Conservation (phyloP, 2,888 invertebrate species). For the Volucella zonaria region DNA sequence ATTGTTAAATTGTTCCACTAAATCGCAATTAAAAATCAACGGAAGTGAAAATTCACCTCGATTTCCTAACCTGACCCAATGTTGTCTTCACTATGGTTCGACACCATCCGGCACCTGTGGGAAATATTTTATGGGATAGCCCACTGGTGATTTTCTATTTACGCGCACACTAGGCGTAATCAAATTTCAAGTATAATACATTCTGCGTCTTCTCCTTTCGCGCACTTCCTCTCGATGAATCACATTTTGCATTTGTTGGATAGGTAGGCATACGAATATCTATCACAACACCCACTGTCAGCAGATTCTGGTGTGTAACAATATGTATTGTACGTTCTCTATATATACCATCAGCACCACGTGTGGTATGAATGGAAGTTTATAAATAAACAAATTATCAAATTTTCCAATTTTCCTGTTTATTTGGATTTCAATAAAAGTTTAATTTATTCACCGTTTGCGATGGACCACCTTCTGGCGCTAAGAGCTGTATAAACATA, state of each 20-base stretch:
- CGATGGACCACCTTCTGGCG: slow-evolving; percentile 74
- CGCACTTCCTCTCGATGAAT: slow-evolving; percentile 30
- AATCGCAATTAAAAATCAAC: slow-evolving; percentile 6
- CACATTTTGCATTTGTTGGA: not conserved
- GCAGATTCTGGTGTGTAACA: not conserved
- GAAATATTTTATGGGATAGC: slow-evolving; percentile 56
- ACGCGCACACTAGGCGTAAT: slow-evolving; percentile 47
- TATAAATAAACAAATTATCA: slow-evolving; percentile 62
- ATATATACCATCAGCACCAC: slow-evolving; percentile 15
- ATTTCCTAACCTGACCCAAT: slow-evolving; percentile 50
- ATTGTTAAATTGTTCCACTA: not conserved
- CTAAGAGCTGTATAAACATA: slow-evolving; percentile 65
- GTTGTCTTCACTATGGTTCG: slow-evolving; percentile 1
- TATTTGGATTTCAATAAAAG: slow-evolving; percentile 72
- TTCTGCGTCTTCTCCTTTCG: slow-evolving; percentile 5
- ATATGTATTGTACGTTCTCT: slow-evolving; percentile 26
- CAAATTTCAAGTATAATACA: slow-evolving; percentile 49
- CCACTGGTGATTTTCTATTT: slow-evolving; percentile 53
- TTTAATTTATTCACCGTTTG: slow-evolving; percentile 73
- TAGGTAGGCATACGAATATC: not conserved
- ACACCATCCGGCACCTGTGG: slow-evolving; percentile 47
- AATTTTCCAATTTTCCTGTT: slow-evolving; percentile 63
- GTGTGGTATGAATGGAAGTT: slow-evolving; percentile 25
- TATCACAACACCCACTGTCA: slow-evolving; percentile 33
- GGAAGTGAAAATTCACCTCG: not conserved